These are phyloP conservation scores for Eristalinus sepulchralis DNA, from an alignment of 2,888 invertebrate genomes.

Conservation along the genomic window DNA sequence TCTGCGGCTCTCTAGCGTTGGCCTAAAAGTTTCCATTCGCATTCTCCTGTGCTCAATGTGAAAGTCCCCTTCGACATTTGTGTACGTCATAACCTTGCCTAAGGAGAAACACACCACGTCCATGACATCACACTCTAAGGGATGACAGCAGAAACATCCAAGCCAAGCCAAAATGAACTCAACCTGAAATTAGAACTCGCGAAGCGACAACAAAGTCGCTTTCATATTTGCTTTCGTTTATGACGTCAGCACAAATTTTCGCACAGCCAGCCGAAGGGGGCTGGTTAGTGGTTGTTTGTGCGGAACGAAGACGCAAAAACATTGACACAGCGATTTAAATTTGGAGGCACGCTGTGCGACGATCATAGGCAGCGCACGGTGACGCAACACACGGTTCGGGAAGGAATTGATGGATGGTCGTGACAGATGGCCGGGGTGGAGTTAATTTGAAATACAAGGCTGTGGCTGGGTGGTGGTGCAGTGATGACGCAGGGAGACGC, in stretches of 20 bases:
- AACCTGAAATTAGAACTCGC: slow-evolving; percentile 50
- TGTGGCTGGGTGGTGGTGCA: neutral
- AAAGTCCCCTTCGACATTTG: neutral
- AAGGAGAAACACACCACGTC: slow-evolving; percentile 49
- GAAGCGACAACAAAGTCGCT: slow-evolving; percentile 7
- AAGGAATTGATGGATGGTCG: neutral
- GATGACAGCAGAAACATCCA: neutral
- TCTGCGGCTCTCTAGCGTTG: neutral
- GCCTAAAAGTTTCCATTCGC: neutral
- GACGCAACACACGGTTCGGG: slow-evolving; percentile 18
- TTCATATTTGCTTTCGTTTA: slow-evolving; percentile 45
- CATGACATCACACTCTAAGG: slow-evolving; percentile 59
- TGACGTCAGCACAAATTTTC: slow-evolving; percentile 61
- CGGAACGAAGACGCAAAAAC: slow-evolving; percentile 5
- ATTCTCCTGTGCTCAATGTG: neutral
- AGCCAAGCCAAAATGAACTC: slow-evolving; percentile 3
- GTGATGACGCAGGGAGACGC: slow-evolving; percentile 20
- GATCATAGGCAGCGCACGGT: neutral
- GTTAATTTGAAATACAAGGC: slow-evolving; percentile 38
- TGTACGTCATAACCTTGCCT: slow-evolving; percentile 66
- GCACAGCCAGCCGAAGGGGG: neutral
- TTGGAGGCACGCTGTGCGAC: neutral
- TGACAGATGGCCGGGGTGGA: neutral
- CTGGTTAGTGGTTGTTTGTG: neutral
- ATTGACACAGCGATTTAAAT: neutral